A percentile compares a stretch with the other conserved stretches of the same genome.
phyloP scores from a whole-genome alignment of 2,113 vertebrate genomes.

The Polyodon spathula region DNA sequence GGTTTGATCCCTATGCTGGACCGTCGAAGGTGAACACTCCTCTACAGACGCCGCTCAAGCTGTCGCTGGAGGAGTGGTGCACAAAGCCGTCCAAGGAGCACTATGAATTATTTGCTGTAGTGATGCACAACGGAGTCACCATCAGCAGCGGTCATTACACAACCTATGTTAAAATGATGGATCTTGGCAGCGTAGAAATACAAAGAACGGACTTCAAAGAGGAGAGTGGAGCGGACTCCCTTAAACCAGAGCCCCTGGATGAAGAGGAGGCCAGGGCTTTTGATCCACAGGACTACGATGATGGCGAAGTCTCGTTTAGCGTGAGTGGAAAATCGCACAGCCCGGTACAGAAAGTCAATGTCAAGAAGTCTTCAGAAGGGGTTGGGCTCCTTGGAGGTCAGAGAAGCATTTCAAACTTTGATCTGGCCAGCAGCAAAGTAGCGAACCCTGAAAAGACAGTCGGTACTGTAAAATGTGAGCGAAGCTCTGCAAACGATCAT shows the following conservation, averaged over 20 bases:
- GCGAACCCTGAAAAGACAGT: conserved; percentile 56
- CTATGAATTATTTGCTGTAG: conserved; percentile 86
- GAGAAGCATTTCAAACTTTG: conserved; percentile 71
- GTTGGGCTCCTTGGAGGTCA: conserved; percentile 86
- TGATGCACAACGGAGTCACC: conserved; percentile 95
- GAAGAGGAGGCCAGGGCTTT: conserved; percentile 48
- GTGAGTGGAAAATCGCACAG: conserved; percentile 35
- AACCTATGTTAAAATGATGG: conserved; percentile 76
- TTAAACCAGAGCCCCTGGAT: conserved; percentile 47
- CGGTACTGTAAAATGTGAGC: conserved; percentile 34
- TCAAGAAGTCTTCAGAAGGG: conserved; percentile 74
- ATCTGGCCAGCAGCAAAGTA: conserved; percentile 56
- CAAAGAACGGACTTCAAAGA: conserved; percentile 29
- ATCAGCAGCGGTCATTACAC: conserved; percentile 97
- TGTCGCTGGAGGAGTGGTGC: conserved; percentile 92
- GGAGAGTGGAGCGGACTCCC: conserved; percentile 13
- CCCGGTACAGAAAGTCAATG: conserved; percentile 51
- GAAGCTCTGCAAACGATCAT: conserved; percentile 25
- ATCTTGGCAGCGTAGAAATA: conserved; percentile 55
- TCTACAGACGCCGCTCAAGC: conserved; percentile 72
- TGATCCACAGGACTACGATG: conserved; percentile 54
- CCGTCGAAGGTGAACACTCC: conserved; percentile 96
- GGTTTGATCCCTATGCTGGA: conserved; percentile 83
- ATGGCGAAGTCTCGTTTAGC: conserved; percentile 72
- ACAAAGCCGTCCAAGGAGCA: conserved; percentile 67